These are phyloP conservation scores for Nestor notabilis DNA, from an alignment of 2,113 vertebrate genomes.

Conservation along the genomic window DNA sequence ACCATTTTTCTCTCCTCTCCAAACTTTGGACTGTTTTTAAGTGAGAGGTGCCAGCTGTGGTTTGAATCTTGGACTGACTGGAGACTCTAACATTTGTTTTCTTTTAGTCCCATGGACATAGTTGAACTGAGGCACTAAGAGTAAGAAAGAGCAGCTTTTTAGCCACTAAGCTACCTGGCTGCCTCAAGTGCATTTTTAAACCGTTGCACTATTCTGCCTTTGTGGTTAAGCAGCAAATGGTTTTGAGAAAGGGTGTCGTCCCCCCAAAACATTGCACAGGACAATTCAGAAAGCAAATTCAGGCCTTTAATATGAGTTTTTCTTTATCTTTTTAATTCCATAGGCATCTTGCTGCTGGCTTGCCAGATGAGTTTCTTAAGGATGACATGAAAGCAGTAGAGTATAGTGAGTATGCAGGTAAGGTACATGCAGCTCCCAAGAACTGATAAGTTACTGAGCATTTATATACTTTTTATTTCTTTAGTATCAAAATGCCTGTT, in stretches of 20 bases:
- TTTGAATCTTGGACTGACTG: constrained; percentile 1
- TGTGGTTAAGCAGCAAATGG: neutral
- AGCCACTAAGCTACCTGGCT: constrained; percentile 61
- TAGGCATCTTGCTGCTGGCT: constrained; percentile 59
- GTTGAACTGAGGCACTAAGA: constrained; percentile 14
- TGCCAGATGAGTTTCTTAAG: neutral
- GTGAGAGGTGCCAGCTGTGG: constrained; percentile 33
- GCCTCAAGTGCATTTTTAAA: constrained; percentile 33
- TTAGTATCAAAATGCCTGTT: neutral
- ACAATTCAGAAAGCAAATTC: neutral
- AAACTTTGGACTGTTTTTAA: neutral
- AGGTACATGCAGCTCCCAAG: neutral
- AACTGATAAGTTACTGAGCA: neutral
- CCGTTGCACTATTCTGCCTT: neutral
- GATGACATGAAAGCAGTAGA: neutral
- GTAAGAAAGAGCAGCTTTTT: neutral
- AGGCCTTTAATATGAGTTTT: neutral
- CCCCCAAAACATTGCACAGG: neutral
- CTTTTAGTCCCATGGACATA: constrained; percentile 38
- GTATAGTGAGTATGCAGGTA: constrained; percentile 14
- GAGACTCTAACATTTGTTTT: constrained; percentile 51
- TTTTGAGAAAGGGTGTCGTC: neutral
- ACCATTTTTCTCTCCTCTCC: neutral
- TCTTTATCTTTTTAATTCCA: neutral
- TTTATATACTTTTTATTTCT: neutral